phyloP scores from a whole-genome alignment of 2,888 invertebrate genomes.

The Caenorhabditis virilis region DNA sequence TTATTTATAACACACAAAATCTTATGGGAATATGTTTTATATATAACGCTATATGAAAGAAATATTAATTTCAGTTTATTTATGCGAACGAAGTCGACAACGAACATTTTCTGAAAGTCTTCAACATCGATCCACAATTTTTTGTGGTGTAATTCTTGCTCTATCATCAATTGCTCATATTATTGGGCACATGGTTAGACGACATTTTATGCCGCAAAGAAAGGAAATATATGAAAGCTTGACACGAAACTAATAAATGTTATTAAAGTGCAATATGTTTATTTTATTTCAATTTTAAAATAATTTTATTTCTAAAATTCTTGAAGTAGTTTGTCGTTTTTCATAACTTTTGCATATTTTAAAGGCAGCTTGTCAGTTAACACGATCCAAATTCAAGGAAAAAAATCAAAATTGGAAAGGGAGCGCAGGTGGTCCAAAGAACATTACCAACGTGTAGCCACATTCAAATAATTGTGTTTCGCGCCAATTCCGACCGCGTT shows the following conservation, averaged over 20 bases:
- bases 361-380: too few relatives aligned
- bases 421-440: too few relatives aligned
- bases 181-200: slow-evolving; percentile 54
- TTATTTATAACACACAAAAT: neutral
- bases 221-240: slow-evolving; percentile 55
- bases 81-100: slow-evolving; percentile 63
- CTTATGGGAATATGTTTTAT: too few relatives aligned
- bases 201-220: slow-evolving; percentile 58
- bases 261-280: too few relatives aligned
- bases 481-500: too few relatives aligned
- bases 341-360: neutral
- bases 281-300: too few relatives aligned
- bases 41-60: too few relatives aligned
- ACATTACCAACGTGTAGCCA: too few relatives aligned
- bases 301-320: too few relatives aligned
- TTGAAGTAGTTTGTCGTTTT: neutral
- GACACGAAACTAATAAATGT: slow-evolving; percentile 10
- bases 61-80: slow-evolving; percentile 60
- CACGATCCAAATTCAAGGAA: too few relatives aligned
- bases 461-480: too few relatives aligned
- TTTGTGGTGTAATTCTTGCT: slow-evolving; percentile 61
- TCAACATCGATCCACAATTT: slow-evolving; percentile 59
- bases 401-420: too few relatives aligned
- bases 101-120: slow-evolving; percentile 60
- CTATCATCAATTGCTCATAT: slow-evolving; percentile 57